Conservation (phyloP, 2,113 vertebrate genomes). For the Ceyx margarethae region DNA sequence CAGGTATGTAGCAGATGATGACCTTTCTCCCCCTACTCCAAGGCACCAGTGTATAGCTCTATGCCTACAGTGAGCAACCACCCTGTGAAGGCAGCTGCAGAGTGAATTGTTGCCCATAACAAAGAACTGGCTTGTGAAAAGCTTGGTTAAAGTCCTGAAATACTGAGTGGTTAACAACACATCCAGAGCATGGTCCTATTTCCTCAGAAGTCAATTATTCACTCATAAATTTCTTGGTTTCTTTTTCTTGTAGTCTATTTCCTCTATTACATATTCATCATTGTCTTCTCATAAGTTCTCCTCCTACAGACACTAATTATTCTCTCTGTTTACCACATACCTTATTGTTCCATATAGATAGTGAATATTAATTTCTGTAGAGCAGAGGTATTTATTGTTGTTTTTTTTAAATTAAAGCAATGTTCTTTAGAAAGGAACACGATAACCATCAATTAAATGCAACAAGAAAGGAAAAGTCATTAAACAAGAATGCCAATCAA, state of each 20-base stretch:
- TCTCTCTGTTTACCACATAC: conserved; percentile 1
- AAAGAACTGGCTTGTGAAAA: conserved; percentile 7
- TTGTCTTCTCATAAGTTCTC: conserved; percentile 17
- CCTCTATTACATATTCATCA: conserved; percentile 45
- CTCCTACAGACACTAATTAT: conserved; percentile 56
- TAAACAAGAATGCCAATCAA: conserved; percentile 13
- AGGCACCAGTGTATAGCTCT: neutral
- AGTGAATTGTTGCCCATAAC: neutral
- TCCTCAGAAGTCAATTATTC: conserved; percentile 59
- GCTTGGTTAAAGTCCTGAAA: conserved; percentile 27
- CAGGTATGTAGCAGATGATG: neutral
- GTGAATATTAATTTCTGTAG: conserved; percentile 27
- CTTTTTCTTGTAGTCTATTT: conserved; percentile 48
- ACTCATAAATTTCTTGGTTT: conserved; percentile 42
- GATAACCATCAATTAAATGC: conserved; percentile 45
- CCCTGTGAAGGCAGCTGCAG: neutral
- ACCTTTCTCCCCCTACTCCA: neutral
- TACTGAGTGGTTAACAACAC: conserved; percentile 13
- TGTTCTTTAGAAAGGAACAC: conserved; percentile 32
- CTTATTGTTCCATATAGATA: conserved; percentile 41
- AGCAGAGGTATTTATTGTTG: neutral
- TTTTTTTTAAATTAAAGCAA: conserved; percentile 42
- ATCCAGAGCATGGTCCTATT: neutral
- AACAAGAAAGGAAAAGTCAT: conserved; percentile 28
- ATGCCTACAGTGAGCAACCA: neutral